Conservation (phyloP, 2,888 invertebrate species). For the Tetranychus piercei region DNA sequence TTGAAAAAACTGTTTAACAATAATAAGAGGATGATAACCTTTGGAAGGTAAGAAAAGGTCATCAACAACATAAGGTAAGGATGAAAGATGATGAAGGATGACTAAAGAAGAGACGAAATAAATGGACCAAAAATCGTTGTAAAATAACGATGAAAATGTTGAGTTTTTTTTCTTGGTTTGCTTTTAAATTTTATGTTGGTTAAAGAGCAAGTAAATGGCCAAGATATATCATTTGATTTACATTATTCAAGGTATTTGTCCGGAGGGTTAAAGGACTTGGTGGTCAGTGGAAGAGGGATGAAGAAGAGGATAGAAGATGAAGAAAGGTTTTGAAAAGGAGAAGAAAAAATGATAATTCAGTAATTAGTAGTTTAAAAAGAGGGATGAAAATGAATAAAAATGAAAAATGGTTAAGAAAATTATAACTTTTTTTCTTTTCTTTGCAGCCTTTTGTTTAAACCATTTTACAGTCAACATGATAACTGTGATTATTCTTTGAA, state of each 20-base stretch:
- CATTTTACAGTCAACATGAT: neutral
- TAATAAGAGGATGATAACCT: too few relatives aligned
- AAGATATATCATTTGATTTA: neutral
- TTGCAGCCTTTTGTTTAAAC: neutral
- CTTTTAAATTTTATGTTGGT: too few relatives aligned
- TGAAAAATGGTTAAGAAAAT: neutral
- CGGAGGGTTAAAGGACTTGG: neutral
- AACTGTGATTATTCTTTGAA: neutral
- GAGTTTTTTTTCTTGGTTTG: too few relatives aligned
- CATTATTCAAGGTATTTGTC: neutral
- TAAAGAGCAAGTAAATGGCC: neutral
- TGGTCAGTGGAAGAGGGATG: neutral
- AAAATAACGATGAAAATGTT: too few relatives aligned
- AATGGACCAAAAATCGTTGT: too few relatives aligned
- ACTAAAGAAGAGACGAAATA: too few relatives aligned
- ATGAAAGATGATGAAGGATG: too few relatives aligned
- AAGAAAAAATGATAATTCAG: neutral
- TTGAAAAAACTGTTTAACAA: too few relatives aligned
- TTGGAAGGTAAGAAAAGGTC: too few relatives aligned
- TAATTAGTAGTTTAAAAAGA: neutral
- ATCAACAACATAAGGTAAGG: too few relatives aligned
- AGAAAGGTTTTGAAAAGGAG: neutral
- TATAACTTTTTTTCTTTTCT: too few relatives aligned
- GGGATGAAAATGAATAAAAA: neutral
- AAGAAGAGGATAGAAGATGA: too few relatives aligned